Evolutionary conservation across 1,140 invertebrate genomes (phyloP).

Genomic region (Ceratina japonica): DNA sequence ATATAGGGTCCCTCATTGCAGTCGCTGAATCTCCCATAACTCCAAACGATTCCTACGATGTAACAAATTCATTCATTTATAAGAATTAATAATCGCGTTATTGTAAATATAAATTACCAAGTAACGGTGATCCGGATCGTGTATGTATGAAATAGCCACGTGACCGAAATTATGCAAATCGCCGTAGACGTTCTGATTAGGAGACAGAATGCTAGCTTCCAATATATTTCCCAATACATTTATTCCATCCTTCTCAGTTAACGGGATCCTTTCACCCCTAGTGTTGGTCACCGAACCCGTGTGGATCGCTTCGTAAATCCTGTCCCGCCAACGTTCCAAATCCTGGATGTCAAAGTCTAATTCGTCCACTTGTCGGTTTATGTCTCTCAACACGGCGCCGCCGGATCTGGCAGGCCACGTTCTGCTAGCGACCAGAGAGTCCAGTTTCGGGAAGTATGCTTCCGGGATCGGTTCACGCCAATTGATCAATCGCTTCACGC

Average conservation of each 20-base stretch:
- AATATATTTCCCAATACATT: slow-evolving; percentile 90
- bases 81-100: no score
- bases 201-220: slow-evolving; percentile 85
- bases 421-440: slow-evolving; percentile 83
- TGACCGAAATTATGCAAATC: slow-evolving; percentile 87
- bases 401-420: slow-evolving; percentile 83
- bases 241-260: slow-evolving; percentile 86
- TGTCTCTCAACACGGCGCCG: slow-evolving; percentile 81
- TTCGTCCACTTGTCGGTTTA: slow-evolving; percentile 84
- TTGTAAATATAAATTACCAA: slow-evolving; percentile 79
- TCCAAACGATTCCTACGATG: no score
- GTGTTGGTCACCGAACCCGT: slow-evolving; percentile 81
- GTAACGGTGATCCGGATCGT: slow-evolving; percentile 87
- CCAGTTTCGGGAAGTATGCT: slow-evolving; percentile 87
- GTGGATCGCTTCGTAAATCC: slow-evolving; percentile 87
- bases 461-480: slow-evolving; percentile 83
- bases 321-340: slow-evolving; percentile 87
- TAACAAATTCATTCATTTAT: no score
- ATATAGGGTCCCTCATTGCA: no score
- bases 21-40: no score
- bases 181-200: slow-evolving; percentile 86
- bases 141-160: slow-evolving; percentile 83
- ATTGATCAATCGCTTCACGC: slow-evolving; percentile 82
- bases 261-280: slow-evolving; percentile 78
- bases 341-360: slow-evolving; percentile 84